Evolutionary conservation across 2,888 invertebrate species (phyloP).

Genomic region (Bombyx huttoni): DNA sequence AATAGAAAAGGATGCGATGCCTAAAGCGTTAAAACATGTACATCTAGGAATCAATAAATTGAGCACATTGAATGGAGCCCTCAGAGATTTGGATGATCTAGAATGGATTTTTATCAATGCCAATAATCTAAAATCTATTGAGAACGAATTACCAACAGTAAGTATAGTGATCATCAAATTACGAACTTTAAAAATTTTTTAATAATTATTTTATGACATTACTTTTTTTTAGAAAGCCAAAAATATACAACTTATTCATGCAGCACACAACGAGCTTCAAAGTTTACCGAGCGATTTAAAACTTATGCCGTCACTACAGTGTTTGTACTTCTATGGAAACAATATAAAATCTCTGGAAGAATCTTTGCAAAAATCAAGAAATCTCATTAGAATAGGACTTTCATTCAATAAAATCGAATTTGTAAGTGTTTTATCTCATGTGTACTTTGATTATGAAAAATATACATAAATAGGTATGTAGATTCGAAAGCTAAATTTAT

Average conservation of each 20-base stretch:
- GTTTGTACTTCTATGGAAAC: slow-evolving; percentile 81
- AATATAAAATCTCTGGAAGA: slow-evolving; percentile 79
- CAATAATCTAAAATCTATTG: slow-evolving; percentile 81
- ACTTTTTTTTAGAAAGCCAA: slow-evolving; percentile 65
- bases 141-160: slow-evolving; percentile 81
- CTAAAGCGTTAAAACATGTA: slow-evolving; percentile 76
- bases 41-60: slow-evolving; percentile 84
- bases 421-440: slow-evolving; percentile 54
- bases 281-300: slow-evolving; percentile 80
- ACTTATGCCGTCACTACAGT: slow-evolving; percentile 77
- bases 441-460: slow-evolving; percentile 3
- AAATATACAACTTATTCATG: slow-evolving; percentile 79
- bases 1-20: slow-evolving; percentile 81
- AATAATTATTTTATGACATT: no score
- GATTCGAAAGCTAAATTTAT: background rate
- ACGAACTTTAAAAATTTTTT: no score
- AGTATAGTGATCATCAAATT: slow-evolving; percentile 24
- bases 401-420: slow-evolving; percentile 82
- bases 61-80: slow-evolving; percentile 80
- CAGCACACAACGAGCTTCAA: slow-evolving; percentile 80
- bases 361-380: slow-evolving; percentile 77
- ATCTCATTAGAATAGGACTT: slow-evolving; percentile 76
- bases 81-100: slow-evolving; percentile 80
- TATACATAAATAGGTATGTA: background rate
- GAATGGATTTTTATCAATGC: slow-evolving; percentile 85